Conservation (phyloP, 1,140 invertebrate species). For the Drosophila asahinai region DNA sequence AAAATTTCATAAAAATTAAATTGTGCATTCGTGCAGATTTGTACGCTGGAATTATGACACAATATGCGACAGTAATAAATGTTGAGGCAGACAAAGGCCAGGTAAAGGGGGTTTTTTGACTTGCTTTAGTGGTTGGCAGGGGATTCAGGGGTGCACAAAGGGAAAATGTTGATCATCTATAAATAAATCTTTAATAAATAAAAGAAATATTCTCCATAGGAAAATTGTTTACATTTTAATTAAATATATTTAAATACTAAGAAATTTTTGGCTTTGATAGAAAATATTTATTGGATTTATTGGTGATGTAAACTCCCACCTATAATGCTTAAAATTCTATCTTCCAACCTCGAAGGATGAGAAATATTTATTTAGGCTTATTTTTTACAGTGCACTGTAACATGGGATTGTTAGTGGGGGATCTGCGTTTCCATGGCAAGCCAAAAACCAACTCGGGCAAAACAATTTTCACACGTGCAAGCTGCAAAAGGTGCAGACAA, state of each 20-base stretch:
- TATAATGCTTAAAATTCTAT: not conserved
- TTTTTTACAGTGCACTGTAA: not conserved
- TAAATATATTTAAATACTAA: not conserved
- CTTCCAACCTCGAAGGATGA: not conserved
- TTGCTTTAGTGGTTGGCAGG: not conserved
- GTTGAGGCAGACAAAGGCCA: conserved; percentile 34
- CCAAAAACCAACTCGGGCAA: conserved; percentile 53
- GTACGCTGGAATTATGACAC: conserved; percentile 55
- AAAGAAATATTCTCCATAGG: not conserved
- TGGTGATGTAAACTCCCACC: not conserved
- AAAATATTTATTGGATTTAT: too few species aligned
- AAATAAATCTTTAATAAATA: not conserved
- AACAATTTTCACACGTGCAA: conserved; percentile 66
- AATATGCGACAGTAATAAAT: conserved; percentile 59
- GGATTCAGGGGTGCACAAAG: not conserved
- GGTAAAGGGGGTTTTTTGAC: not conserved
- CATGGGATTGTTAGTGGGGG: not conserved
- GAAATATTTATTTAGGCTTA: too few species aligned
- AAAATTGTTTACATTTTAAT: not conserved
- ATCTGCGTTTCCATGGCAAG: conserved; percentile 33
- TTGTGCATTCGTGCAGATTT: conserved; percentile 60
- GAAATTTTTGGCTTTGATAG: too few species aligned
- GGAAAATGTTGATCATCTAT: not conserved
- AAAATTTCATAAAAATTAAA: conserved; percentile 62
- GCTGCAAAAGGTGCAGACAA: conserved; percentile 53